Evolutionary conservation across 2,113 vertebrate genomes (phyloP).

Genomic region (Sander lucioperca): DNA sequence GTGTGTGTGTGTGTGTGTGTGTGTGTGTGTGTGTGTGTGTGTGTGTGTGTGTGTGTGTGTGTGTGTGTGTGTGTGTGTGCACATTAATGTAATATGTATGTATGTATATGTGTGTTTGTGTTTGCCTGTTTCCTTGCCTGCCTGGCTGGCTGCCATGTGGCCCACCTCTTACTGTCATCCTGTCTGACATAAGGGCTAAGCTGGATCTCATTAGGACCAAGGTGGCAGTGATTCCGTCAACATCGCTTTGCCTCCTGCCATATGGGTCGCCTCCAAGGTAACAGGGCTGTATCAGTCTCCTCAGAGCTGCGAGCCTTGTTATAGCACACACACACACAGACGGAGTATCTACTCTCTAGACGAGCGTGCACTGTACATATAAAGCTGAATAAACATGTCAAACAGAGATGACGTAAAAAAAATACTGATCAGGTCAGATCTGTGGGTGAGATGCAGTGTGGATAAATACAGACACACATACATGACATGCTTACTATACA

Average conservation of each 20-base stretch:
- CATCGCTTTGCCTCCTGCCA: constrained; percentile 80
- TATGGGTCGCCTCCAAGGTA: constrained; percentile 80
- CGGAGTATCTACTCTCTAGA: constrained; percentile 38
- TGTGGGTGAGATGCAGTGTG: constrained; percentile 11
- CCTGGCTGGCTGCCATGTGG: constrained; percentile 74
- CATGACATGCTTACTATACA: background rate
- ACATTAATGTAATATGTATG: constrained; percentile 7
- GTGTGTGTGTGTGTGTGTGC: background rate
- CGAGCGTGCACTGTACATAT: constrained; percentile 29
- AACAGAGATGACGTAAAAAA: constrained; percentile 21
- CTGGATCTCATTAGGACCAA: constrained; percentile 86
- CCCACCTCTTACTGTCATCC: constrained; percentile 82
- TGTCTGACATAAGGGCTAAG: constrained; percentile 83
- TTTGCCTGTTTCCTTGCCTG: constrained; percentile 41
- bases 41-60: background rate
- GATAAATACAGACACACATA: constrained; percentile 33
- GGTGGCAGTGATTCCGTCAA: constrained; percentile 84
- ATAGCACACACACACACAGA: constrained; percentile 41
- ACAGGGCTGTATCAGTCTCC: constrained; percentile 73
- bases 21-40: background rate
- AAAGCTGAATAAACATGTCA: constrained; percentile 52
- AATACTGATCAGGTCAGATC: constrained; percentile 19
- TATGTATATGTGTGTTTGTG: constrained; percentile 52
- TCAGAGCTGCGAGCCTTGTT: constrained; percentile 66
- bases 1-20: too few relatives aligned